A percentile compares a stretch with the other conserved stretches of the same genome.
Conservation (phyloP, 2,888 invertebrate species). For the Liodrosophila aerea region DNA sequence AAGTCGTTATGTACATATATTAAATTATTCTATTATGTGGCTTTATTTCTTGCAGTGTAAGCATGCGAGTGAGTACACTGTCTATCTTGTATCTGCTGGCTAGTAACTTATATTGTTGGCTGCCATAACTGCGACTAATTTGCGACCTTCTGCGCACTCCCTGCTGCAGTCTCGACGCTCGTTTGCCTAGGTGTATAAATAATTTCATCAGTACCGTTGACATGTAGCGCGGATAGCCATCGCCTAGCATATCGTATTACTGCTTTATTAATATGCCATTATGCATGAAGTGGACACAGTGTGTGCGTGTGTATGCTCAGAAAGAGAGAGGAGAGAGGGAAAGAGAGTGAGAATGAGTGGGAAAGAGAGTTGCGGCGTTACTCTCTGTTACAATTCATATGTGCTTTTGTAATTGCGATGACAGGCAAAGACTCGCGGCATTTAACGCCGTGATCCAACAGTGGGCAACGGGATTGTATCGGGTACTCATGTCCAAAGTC, state of each 20-base stretch:
- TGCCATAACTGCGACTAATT: conserved; percentile 75
- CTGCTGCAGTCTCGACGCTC: background rate
- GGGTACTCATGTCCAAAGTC: background rate
- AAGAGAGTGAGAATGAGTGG: background rate
- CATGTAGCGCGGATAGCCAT: conserved; percentile 66
- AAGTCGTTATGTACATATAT: too few relatives aligned
- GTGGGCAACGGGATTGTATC: conserved; percentile 24
- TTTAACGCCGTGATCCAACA: conserved; percentile 51
- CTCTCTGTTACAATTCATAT: conserved; percentile 33
- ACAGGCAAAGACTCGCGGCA: conserved; percentile 64
- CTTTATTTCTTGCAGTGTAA: background rate
- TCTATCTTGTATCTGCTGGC: conserved; percentile 33
- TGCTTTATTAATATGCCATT: conserved; percentile 74
- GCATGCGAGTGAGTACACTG: conserved; percentile 1
- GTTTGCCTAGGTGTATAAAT: conserved; percentile 65
- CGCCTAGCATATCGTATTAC: conserved; percentile 69
- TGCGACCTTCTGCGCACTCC: conserved; percentile 30
- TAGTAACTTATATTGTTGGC: conserved; percentile 52
- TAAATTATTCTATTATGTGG: too few relatives aligned
- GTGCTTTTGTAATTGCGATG: conserved; percentile 69
- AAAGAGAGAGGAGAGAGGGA: background rate
- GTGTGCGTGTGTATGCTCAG: background rate
- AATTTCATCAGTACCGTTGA: conserved; percentile 69
- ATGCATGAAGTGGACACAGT: conserved; percentile 41
- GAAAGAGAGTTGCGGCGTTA: conserved; percentile 1